Conservation (phyloP, 2,797 vertebrate genomes). For the Myotis vivesi region DNA sequence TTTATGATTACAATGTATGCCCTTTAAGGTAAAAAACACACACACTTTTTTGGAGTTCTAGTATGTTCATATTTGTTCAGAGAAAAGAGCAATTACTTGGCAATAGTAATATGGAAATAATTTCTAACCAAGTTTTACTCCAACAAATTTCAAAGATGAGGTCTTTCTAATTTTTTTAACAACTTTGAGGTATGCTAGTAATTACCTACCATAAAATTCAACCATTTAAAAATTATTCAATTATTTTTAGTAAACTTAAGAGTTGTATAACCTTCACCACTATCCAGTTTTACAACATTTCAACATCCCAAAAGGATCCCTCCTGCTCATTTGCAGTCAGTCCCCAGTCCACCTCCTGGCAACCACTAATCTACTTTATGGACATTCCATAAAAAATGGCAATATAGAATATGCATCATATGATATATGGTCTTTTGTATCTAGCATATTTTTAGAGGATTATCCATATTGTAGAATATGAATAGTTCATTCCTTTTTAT, state of each 20-base stretch:
- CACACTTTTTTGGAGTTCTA: not conserved
- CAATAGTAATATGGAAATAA: not conserved
- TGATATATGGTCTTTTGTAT: not conserved
- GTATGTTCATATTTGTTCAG: not conserved
- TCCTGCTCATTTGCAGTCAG: not conserved
- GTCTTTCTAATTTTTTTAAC: slow-evolving; percentile 15
- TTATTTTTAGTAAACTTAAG: slow-evolving; percentile 30
- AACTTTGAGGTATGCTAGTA: not conserved
- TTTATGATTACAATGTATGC: not conserved
- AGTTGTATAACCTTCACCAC: not conserved
- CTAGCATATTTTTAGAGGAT: not conserved
- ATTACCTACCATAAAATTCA: slow-evolving; percentile 1
- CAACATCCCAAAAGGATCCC: not conserved
- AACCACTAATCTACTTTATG: not conserved
- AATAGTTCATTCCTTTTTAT: slow-evolving; percentile 24
- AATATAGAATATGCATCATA: not conserved
- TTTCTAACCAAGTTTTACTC: slow-evolving; percentile 11
- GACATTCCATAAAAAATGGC: not conserved
- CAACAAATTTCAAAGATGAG: slow-evolving; percentile 33
- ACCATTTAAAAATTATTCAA: slow-evolving; percentile 16
- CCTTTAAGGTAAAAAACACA: not conserved
- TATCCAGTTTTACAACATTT: not conserved
- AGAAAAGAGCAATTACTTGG: not conserved
- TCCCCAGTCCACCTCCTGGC: not conserved
- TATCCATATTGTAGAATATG: not conserved